Conservation (phyloP, 92 coral and sea anemone species). For the Siderastrea radians region DNA sequence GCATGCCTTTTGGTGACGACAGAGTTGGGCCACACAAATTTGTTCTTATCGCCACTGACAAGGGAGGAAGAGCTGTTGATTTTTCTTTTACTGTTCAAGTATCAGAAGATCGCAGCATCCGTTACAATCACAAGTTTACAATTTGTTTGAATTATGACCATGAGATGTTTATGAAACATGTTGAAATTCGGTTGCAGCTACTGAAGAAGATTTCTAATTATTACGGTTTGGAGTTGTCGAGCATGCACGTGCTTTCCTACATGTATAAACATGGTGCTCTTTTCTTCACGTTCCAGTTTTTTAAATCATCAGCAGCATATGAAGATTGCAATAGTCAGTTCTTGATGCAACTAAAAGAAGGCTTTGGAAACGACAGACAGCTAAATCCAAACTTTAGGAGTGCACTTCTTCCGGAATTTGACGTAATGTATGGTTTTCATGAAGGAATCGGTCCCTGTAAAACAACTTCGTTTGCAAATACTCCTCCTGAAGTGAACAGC, state of each 20-base stretch:
- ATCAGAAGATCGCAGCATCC: constrained; percentile 32
- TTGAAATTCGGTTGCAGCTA: constrained; percentile 60
- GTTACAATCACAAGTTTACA: constrained; percentile 74
- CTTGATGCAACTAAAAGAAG: constrained; percentile 47
- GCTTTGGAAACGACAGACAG: constrained; percentile 52
- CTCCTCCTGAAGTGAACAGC: constrained; percentile 63
- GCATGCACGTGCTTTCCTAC: constrained; percentile 64
- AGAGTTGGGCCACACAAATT: constrained; percentile 60
- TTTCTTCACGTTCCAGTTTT: constrained; percentile 73
- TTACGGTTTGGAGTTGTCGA: constrained; percentile 50
- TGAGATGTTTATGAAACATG: constrained; percentile 53
- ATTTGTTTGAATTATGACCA: constrained; percentile 64
- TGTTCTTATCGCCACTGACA: constrained; percentile 73
- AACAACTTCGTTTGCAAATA: constrained; percentile 32
- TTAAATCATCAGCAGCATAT: constrained; percentile 30
- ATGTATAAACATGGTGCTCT: constrained; percentile 50
- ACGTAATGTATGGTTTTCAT: constrained; percentile 62
- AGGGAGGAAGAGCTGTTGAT: constrained; percentile 47
- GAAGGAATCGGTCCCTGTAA: constrained; percentile 64
- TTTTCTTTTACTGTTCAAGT: constrained; percentile 55
- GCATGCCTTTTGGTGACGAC: constrained; percentile 60
- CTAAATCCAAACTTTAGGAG: constrained; percentile 63
- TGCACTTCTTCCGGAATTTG: constrained; percentile 69
- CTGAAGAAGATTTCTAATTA: constrained; percentile 55
- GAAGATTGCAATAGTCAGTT: constrained; percentile 52